phyloP scores from a whole-genome alignment of 1,140 invertebrate genomes.

The Brachystomella parvula region DNA sequence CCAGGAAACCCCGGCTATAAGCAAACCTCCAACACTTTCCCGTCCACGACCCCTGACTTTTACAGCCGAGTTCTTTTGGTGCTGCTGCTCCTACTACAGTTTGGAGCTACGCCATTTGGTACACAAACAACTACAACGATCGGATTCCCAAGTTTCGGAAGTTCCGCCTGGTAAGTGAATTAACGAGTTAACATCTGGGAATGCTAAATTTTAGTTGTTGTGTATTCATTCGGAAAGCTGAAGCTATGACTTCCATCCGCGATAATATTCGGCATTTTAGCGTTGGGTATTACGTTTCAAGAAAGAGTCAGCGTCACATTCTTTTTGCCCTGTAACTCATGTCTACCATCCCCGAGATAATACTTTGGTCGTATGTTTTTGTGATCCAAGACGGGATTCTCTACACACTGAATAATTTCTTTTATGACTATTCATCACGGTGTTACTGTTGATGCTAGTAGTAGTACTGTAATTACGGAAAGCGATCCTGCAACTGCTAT shows the following conservation, averaged over 20 bases:
- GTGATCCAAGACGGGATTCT: slow-evolving; percentile 82
- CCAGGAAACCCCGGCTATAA: slow-evolving; percentile 20
- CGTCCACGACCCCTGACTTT: slow-evolving; percentile 44
- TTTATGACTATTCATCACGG: slow-evolving; percentile 96
- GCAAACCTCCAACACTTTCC: slow-evolving; percentile 28
- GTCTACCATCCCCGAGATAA: slow-evolving; percentile 99
- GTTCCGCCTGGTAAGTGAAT: no score
- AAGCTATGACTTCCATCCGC: slow-evolving; percentile 75
- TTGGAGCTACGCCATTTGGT: slow-evolving; percentile 19
- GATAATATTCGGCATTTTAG: slow-evolving; percentile 81
- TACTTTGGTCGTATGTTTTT: slow-evolving; percentile 96
- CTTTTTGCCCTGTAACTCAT: slow-evolving; percentile 83
- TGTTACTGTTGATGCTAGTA: slow-evolving; percentile 77
- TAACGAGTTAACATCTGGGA: background rate
- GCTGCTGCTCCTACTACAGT: slow-evolving; percentile 40
- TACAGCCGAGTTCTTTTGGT: slow-evolving; percentile 42
- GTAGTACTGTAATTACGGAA: slow-evolving; percentile 80
- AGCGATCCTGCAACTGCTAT: slow-evolving; percentile 89
- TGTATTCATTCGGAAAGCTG: slow-evolving; percentile 81
- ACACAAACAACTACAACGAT: slow-evolving; percentile 8
- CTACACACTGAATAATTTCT: slow-evolving; percentile 89
- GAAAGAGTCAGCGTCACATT: slow-evolving; percentile 89
- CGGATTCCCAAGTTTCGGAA: slow-evolving; percentile 20
- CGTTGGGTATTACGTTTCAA: slow-evolving; percentile 99
- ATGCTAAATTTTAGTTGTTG: slow-evolving; percentile 59